Evolutionary conservation across 2,113 vertebrate genomes (phyloP), one percentile per base, ranked within the genome.

Genomic region (Microtus pennsylvanicus): DNA sequence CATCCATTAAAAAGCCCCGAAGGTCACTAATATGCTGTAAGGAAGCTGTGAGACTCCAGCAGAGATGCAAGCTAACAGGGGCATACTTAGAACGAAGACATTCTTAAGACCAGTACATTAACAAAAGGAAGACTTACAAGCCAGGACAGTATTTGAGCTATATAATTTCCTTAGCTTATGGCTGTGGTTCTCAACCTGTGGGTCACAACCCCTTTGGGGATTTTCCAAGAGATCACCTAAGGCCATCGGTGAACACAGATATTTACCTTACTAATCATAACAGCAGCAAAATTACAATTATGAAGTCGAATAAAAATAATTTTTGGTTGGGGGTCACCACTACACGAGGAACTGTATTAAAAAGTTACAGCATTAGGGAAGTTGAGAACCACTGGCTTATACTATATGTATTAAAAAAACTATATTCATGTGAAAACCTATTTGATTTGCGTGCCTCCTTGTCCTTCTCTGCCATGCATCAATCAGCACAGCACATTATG

Each of bases 131-230:
- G 10, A 77, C 55, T 89, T 82, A 58, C 0, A 93, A 85, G 4
- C 12, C 50, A 78, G 42, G 33, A 61, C 19, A 90, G 55, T 75
- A 85, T 80, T 90, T 90, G 95, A 89, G 80, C 19, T 95, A 72
- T 1, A 22, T 45, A 67, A 47, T 86, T 91, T 86, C 67, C 42
- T 95, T 89, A 13, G 35, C 78, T 69, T 83, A 87, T 2, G 35
- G 9, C 35, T 38, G 21, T 38, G 35, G 78, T 58, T 81, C 78
- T 58, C 52, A 38, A 81, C 35, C 35, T 58, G 21, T 38, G 52
- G 22, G 33, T n/a, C 21, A 0, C 4, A 24, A 38, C 12, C 12
- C 12, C 11, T 38, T 82, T 82, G 11, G 35, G 55, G 35, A 24
- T 2, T 82, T 82, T 61, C 55, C 7, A 22, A 82, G 52, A 52